Base-by-base conservation (phyloP, 2,113 vertebrate species). In the Chamaea fasciata region DNA sequence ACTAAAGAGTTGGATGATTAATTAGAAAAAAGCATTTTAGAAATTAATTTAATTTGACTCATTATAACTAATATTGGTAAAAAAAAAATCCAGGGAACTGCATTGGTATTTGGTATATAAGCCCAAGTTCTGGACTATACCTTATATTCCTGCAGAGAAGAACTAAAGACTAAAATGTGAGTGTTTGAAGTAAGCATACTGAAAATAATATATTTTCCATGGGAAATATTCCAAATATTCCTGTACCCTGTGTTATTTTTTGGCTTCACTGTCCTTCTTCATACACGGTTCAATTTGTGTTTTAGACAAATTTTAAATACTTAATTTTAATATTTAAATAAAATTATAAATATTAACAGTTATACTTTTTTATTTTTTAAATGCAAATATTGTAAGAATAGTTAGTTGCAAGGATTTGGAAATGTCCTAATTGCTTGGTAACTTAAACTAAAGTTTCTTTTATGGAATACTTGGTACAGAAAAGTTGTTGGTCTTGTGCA, bases 71-170 rank as follows among this genome's bases (percentile, higher is more conserved):
- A 63, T 62, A n/a, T 21, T 89, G 37, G 41, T 55, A 55, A 31
- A 27, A 44, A n/a, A 19, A 35, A 56, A 79, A n/a, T 28, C 41
- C 16, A 68, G 13, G 3, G 70, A 53, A 50, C 2, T 42, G 11
- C 8, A 46, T 68, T 86, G 15, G 3, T 83, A 14, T 49, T 68
- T 86, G 15, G 3, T 83, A 14, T 59, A 13, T 33, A 76, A 64
- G 12, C 15, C 10, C 1, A 0, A 17, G 2, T 63, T 91, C 13
- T 31, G 15, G 19, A 31, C 18, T 47, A 5, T 39, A 30, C 3
- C 4, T 11, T 62, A 7, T n/a, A 24, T 18, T 63, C 31, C 20
- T 67, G 11, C n/a, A 17, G 13, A n/a, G n/a, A n/a, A 67, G 67
- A 87, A 33, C 9, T 42, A 27, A 31, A 49, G 31, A 50, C 17